Conservation (phyloP, 2,113 vertebrate species). For the Muntiacus reevesi region DNA sequence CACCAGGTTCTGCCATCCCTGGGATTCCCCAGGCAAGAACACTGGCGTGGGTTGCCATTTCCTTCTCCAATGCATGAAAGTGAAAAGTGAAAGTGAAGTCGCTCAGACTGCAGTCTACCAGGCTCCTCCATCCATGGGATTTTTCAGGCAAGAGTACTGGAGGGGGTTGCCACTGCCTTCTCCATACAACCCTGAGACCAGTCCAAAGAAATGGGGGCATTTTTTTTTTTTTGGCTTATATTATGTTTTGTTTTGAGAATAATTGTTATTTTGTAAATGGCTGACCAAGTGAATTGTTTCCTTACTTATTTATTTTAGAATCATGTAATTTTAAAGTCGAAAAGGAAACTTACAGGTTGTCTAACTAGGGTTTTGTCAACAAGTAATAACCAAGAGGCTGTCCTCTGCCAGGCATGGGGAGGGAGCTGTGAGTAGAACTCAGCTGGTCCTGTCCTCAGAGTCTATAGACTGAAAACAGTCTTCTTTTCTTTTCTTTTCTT, state of each 20-base stretch:
- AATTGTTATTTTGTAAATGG: background rate
- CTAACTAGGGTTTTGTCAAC: background rate
- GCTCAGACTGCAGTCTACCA: too few relatives aligned
- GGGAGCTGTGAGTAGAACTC: background rate
- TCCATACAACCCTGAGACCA: fast-evolving
- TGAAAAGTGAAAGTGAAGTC: too few relatives aligned
- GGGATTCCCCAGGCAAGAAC: too few relatives aligned
- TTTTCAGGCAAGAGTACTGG: too few relatives aligned
- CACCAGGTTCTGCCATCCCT: too few relatives aligned
- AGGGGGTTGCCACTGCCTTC: too few relatives aligned
- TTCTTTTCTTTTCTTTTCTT: background rate
- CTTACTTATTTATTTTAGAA: background rate
- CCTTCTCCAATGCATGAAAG: too few relatives aligned
- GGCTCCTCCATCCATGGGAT: too few relatives aligned
- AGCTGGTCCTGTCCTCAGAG: background rate
- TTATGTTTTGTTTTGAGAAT: background rate
- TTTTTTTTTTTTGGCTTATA: background rate
- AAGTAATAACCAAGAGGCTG: background rate
- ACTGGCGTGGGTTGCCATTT: too few relatives aligned
- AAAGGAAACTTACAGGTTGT: background rate
- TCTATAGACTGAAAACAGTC: background rate
- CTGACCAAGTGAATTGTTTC: background rate
- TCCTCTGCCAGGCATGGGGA: background rate
- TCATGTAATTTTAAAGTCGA: background rate
- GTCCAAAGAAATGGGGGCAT: background rate